Evolutionary conservation across 2,888 invertebrate genomes (phyloP).

Genomic region (Lochmaea crataegi): DNA sequence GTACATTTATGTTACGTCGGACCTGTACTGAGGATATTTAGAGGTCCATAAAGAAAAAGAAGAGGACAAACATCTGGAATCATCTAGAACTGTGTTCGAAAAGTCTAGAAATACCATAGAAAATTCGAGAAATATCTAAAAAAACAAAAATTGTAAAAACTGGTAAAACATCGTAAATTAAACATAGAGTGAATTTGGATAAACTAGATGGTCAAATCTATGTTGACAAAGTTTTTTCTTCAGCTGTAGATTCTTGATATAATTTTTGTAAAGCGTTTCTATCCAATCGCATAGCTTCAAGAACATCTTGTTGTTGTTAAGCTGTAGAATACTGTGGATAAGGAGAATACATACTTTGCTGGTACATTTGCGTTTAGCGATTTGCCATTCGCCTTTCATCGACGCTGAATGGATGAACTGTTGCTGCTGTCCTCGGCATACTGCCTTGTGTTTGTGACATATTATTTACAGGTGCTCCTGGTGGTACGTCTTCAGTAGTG

Average conservation of each 20-base stretch:
- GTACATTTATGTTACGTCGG: no score
- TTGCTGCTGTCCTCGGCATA: conserved; percentile 59
- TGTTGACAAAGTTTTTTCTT: no score
- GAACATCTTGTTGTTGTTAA: conserved; percentile 73
- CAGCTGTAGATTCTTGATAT: conserved; percentile 74
- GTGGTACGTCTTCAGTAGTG: conserved; percentile 52
- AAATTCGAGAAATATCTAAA: no score
- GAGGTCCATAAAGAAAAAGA: no score
- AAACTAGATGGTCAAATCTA: no score
- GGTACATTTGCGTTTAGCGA: conserved; percentile 72
- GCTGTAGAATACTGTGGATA: conserved; percentile 62
- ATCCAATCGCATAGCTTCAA: conserved; percentile 82
- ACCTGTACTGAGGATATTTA: no score
- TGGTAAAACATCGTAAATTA: no score
- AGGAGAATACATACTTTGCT: conserved; percentile 71
- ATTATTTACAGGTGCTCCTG: conserved; percentile 45
- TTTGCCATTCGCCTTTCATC: conserved; percentile 59
- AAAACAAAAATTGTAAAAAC: no score
- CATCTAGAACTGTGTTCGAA: no score
- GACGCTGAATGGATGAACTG: conserved; percentile 62
- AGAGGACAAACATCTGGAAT: no score
- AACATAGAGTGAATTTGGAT: no score
- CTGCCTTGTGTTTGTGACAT: conserved; percentile 62
- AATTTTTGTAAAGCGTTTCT: conserved; percentile 81
- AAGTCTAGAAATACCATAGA: no score